These are phyloP conservation scores for Holotrichia oblita DNA, from an alignment of 1,140 invertebrate species.

Conservation along the genomic window DNA sequence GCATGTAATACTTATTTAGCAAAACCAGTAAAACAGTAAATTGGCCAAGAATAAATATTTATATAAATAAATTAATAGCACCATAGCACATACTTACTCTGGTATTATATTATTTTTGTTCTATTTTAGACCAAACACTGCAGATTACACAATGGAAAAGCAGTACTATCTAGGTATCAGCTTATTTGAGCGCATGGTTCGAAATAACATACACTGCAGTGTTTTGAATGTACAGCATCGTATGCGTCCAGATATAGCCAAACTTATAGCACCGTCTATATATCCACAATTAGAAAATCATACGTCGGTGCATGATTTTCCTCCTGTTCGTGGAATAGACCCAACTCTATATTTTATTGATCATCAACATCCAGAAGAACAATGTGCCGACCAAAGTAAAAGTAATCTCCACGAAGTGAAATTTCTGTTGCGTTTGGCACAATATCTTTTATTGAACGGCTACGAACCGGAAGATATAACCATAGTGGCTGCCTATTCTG, in stretches of 20 bases:
- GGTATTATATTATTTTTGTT: slow-evolving; percentile 13
- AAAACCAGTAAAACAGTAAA: too few relatives aligned
- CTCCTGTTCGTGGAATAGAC: slow-evolving; percentile 65
- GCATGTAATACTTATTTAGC: too few relatives aligned
- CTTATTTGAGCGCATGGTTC: slow-evolving; percentile 77
- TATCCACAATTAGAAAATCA: slow-evolving; percentile 69
- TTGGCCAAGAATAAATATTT: too few relatives aligned
- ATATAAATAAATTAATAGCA: too few relatives aligned
- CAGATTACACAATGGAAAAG: slow-evolving; percentile 68
- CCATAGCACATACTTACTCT: too few relatives aligned
- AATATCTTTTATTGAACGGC: slow-evolving; percentile 70
- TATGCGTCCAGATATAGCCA: slow-evolving; percentile 73
- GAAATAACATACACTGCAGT: slow-evolving; percentile 65
- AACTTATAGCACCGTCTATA: slow-evolving; percentile 69
- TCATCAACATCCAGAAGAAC: slow-evolving; percentile 66
- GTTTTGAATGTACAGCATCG: slow-evolving; percentile 70
- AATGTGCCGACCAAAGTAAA: slow-evolving; percentile 65
- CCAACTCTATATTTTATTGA: slow-evolving; percentile 69
- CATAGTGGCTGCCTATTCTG: slow-evolving; percentile 73
- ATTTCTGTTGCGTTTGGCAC: slow-evolving; percentile 66
- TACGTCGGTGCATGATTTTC: slow-evolving; percentile 63
- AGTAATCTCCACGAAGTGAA: slow-evolving; percentile 70
- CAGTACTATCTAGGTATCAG: slow-evolving; percentile 74
- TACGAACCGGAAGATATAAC: slow-evolving; percentile 70
- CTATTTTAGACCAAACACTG: slow-evolving; percentile 67